Base-by-base conservation (phyloP, 2,888 invertebrate species). In the Folsomia manolachei region DNA sequence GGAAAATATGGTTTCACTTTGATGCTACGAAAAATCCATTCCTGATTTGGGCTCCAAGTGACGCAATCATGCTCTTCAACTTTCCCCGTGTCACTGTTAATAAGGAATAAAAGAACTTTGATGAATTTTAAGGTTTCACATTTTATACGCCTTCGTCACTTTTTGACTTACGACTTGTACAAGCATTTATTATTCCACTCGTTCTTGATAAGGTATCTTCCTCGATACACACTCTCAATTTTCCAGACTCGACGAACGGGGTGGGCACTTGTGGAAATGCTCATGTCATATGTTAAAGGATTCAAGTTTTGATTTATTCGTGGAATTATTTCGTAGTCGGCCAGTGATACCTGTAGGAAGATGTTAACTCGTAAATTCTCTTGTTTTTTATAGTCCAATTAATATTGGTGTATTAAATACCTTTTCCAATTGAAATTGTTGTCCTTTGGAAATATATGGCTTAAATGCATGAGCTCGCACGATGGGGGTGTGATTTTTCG, bases 1-100 rank as follows among this genome's bases (percentile, higher is more conserved):
- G 78, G 78, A 64, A 78, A 78, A 66, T 74, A 78, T n/a, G 78
- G 78, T 25, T 75, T 75, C 1, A 78, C 74, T 75, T 78, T 75
- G 1, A 78, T 78, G 1, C 75, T 73, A 18, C 75, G 64, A 51
- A 78, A 78, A 66, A 75, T 75, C 78, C 78, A 78, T 39, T 78
- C 78, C 39, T 78, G 78, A 39, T 78, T 78, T 26, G 78, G 78
- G 1, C 74, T 74, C 75, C 75, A 78, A 21, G 75, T 53, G 1
- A 78, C 73, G n/a, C 78, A 78, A 9, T 78, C 78, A 56, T 78
- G 75, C 27, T 78, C 76, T 1, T 78, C 75, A 2, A 76, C 78
- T 52, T 75, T 78, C 1, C 73, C 73, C 26, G 21, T 74, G 7
- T 78, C 74, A n/a, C 75, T 77, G 27, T 9, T 62, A 26, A 18